Conservation (phyloP, 2,888 invertebrate genomes). For the Limnephilus rhombicus region DNA sequence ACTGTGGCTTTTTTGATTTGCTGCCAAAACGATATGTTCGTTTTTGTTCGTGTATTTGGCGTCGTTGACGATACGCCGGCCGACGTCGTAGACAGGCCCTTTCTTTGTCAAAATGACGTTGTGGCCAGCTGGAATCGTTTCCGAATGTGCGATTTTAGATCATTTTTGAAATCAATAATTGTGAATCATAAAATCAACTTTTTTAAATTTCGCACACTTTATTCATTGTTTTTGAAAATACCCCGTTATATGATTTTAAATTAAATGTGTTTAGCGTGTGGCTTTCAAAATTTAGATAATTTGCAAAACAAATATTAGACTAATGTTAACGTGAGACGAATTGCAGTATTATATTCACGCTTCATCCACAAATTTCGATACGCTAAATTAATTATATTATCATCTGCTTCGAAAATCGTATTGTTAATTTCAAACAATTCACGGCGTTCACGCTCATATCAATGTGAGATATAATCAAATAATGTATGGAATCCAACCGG, state of each 20-base stretch:
- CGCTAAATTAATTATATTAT: constrained; percentile 44
- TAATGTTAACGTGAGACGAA: neutral
- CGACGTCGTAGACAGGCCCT: too few species aligned
- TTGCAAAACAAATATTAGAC: neutral
- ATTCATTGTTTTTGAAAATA: neutral
- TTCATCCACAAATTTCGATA: neutral
- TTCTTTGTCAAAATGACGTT: too few species aligned
- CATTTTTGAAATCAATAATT: too few species aligned
- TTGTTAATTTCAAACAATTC: constrained; percentile 33
- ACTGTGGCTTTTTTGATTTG: too few species aligned
- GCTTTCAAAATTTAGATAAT: neutral
- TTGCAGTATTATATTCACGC: neutral
- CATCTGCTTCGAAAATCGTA: neutral
- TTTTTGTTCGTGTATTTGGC: too few species aligned
- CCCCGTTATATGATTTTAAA: neutral
- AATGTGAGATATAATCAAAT: constrained; percentile 36
- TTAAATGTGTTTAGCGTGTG: neutral
- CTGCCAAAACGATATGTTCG: too few species aligned
- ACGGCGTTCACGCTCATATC: constrained; percentile 18
- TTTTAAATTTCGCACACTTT: too few species aligned
- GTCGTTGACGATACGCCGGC: too few species aligned
- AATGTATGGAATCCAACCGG: constrained; percentile 49
- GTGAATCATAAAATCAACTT: too few species aligned
- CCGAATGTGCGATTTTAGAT: too few species aligned
- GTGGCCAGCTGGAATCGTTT: too few species aligned